Percentiles rank a stretch among this genome's conserved stretches.
Evolutionary conservation across 2,797 vertebrate species (phyloP).

Genomic region (Oreochromis mossambicus): DNA sequence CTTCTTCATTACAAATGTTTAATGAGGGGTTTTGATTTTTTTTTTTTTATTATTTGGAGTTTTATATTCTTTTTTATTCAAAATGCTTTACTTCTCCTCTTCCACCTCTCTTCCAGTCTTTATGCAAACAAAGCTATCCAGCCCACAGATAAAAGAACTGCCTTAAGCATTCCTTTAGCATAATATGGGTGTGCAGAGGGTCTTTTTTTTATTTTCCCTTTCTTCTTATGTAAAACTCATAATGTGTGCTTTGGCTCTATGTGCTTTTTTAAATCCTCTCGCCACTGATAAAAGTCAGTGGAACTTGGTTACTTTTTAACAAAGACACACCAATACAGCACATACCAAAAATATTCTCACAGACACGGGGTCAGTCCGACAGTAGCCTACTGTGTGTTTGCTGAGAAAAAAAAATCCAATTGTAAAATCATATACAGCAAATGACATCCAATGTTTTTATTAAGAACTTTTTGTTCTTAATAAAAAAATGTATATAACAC

Average conservation of each 20-base stretch:
- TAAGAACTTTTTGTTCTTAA: neutral
- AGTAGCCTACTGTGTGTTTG: neutral
- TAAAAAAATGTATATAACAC: neutral
- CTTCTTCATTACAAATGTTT: neutral
- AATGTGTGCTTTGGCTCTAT: neutral
- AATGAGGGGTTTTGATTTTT: neutral
- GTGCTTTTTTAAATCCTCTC: neutral
- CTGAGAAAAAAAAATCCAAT: neutral
- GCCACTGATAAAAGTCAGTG: neutral
- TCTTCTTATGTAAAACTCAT: neutral
- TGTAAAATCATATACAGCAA: neutral
- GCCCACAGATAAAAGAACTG: neutral
- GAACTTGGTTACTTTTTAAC: constrained; percentile 45
- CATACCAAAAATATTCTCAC: constrained; percentile 28
- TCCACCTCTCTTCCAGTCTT: neutral
- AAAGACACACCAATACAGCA: constrained; percentile 10
- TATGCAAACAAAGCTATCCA: neutral
- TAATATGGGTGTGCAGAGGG: neutral
- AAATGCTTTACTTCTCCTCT: neutral
- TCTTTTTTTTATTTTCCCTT: neutral
- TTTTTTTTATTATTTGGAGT: neutral
- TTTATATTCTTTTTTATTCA: neutral
- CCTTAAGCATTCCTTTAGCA: neutral
- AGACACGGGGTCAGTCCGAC: neutral
- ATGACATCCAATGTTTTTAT: neutral